Evolutionary conservation across 1,140 invertebrate genomes (phyloP).

Genomic region (Homarus americanus): DNA sequence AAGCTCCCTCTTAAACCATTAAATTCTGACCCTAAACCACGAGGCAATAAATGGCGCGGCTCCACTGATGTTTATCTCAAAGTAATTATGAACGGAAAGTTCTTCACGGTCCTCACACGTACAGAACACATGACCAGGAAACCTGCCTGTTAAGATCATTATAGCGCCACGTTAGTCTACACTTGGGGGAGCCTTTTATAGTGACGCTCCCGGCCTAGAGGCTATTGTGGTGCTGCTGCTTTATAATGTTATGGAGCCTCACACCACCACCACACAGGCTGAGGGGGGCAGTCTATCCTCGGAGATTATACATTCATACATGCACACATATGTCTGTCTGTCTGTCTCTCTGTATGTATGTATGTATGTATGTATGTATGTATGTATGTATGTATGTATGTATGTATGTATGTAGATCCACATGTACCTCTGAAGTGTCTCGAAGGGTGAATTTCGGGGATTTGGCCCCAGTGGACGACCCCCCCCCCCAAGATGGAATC

Average conservation of each 20-base stretch:
- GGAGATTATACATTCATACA: too few relatives aligned
- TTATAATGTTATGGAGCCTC: neutral
- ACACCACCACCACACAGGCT: neutral
- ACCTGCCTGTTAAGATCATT: slow-evolving; percentile 11
- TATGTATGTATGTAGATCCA: neutral
- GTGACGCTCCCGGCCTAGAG: neutral
- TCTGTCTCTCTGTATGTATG: neutral
- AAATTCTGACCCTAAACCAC: slow-evolving; percentile 36
- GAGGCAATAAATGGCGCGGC: slow-evolving; percentile 37
- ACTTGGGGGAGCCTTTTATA: neutral
- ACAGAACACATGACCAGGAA: slow-evolving; percentile 16
- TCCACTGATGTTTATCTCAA: slow-evolving; percentile 60
- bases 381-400: neutral
- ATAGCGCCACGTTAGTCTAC: neutral
- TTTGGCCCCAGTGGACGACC: too few relatives aligned
- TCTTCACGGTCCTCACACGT: slow-evolving; percentile 33
- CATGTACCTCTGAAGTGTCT: neutral
- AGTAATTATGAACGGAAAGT: slow-evolving; percentile 64
- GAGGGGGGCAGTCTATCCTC: neutral
- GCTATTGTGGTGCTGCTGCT: neutral
- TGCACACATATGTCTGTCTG: too few relatives aligned
- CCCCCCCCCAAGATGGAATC: too few relatives aligned
- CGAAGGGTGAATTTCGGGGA: too few relatives aligned
- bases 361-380: neutral
- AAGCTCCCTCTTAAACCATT: neutral